These are phyloP conservation scores for Otocyon megalotis DNA, from an alignment of 2,113 vertebrate genomes.

Conservation along the genomic window DNA sequence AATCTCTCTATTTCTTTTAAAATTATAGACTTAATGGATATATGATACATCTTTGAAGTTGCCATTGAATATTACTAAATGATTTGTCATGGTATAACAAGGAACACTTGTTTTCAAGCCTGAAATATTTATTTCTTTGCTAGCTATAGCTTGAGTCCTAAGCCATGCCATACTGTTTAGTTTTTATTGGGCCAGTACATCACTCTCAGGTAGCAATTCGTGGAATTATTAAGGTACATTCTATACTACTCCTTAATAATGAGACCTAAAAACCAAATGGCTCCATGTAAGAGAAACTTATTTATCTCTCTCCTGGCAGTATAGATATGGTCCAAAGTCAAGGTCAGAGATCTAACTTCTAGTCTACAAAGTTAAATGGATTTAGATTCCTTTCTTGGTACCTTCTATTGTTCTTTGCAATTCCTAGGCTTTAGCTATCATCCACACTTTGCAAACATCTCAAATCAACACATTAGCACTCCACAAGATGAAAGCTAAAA, in stretches of 20 bases:
- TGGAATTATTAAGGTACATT: neutral
- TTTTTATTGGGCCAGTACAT: neutral
- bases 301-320: neutral
- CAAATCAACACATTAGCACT: neutral
- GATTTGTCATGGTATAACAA: neutral
- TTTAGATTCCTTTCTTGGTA: neutral
- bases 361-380: no score
- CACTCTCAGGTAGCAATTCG: neutral
- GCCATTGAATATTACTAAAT: neutral
- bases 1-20: neutral
- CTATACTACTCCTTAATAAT: neutral
- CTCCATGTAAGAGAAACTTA: neutral
- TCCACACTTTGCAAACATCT: neutral
- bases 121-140: neutral
- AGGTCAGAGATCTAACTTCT: neutral
- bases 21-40: neutral
- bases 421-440: neutral
- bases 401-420: neutral
- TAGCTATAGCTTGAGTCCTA: neutral
- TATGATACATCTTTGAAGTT: neutral
- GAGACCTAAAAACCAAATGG: neutral
- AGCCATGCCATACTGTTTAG: neutral
- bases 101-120: neutral
- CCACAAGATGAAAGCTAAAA: neutral
- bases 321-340: neutral